phyloP scores from a whole-genome alignment of 64 coral and sea anemone species.

The Stichodactyla mertensii region DNA sequence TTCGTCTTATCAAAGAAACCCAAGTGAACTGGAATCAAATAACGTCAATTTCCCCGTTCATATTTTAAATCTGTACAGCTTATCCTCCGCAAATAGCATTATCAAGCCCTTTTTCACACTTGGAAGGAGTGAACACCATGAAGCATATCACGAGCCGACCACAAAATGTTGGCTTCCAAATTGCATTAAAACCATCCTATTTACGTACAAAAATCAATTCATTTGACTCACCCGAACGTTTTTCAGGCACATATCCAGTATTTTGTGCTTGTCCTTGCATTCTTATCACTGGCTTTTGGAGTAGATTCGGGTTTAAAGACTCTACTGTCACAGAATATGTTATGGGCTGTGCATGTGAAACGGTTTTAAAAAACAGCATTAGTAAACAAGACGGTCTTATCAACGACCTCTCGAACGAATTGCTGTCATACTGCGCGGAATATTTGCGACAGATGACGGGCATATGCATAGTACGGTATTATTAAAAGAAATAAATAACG shows the following conservation, averaged over 20 bases:
- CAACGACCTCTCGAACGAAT: constrained; percentile 8
- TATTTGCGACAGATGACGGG: not conserved
- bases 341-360: constrained; percentile 11
- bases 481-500: not conserved
- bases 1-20: not conserved
- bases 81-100: not conserved
- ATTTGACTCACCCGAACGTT: not conserved
- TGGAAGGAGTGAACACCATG: not conserved
- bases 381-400: not conserved
- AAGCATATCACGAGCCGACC: not conserved
- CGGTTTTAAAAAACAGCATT: not conserved
- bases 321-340: not conserved
- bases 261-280: not conserved
- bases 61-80: not conserved
- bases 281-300: not conserved
- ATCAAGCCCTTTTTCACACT: not conserved
- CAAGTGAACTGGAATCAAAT: not conserved
- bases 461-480: not conserved
- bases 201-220: not conserved
- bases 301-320: not conserved
- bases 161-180: not conserved
- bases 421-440: not conserved
- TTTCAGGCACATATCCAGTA: not conserved
- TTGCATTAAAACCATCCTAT: not conserved
- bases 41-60: not conserved